These are phyloP conservation scores for Latrodectus elegans DNA, from an alignment of 2,888 invertebrate genomes.

Conservation along the genomic window DNA sequence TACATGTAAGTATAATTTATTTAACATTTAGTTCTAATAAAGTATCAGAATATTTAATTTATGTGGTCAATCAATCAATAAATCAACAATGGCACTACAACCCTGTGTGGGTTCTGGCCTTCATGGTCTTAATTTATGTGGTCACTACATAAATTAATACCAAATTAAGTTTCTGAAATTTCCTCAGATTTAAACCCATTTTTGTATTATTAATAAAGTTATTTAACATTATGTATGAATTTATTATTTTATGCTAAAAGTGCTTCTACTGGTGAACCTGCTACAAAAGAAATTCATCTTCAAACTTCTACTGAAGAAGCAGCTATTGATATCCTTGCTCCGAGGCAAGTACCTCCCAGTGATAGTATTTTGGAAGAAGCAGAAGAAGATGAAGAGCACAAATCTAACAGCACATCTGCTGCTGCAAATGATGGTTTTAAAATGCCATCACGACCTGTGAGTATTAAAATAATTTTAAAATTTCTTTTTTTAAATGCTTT, in stretches of 20 bases:
- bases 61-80: too few relatives aligned
- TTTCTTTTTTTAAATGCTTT: neutral
- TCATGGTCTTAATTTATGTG: too few relatives aligned
- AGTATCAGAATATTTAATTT: too few relatives aligned
- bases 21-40: too few relatives aligned
- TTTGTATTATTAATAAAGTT: too few relatives aligned
- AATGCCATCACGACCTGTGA: slow-evolving; percentile 33
- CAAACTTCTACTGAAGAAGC: slow-evolving; percentile 23
- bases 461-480: neutral
- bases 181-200: too few relatives aligned
- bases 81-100: too few relatives aligned
- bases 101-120: too few relatives aligned
- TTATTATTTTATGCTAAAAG: neutral
- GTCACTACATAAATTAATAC: too few relatives aligned
- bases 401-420: slow-evolving; percentile 9
- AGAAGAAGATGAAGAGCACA: slow-evolving; percentile 70
- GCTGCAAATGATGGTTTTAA: slow-evolving; percentile 19
- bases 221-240: too few relatives aligned
- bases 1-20: too few relatives aligned
- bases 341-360: slow-evolving; percentile 56
- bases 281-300: slow-evolving; percentile 81
- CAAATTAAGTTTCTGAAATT: too few relatives aligned
- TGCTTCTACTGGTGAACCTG: slow-evolving; percentile 80
- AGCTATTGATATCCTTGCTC: slow-evolving; percentile 38
- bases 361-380: slow-evolving; percentile 72